A percentile compares a stretch with the other conserved stretches of the same genome.
These are phyloP conservation scores for Lepisosteus oculatus DNA, from an alignment of 2,113 vertebrate genomes.

Conservation along the genomic window DNA sequence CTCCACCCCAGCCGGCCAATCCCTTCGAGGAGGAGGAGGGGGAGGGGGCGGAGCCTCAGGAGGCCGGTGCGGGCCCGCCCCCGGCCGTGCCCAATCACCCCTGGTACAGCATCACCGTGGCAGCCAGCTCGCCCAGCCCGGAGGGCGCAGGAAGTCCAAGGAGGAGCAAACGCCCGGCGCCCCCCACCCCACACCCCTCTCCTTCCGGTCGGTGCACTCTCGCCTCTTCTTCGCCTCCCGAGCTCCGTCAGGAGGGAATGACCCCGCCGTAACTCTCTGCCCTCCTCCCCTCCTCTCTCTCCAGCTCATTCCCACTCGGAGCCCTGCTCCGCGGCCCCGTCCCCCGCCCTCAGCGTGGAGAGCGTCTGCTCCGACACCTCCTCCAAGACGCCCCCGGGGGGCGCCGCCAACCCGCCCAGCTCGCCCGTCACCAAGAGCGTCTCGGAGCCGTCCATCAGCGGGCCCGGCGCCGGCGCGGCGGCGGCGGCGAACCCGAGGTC, in stretches of 20 bases:
- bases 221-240: conserved; percentile 8
- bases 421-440: conserved; percentile 66
- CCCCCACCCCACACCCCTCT: conserved; percentile 63
- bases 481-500: conserved; percentile 41
- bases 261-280: background rate
- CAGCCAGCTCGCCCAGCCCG: conserved; percentile 50
- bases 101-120: conserved; percentile 85
- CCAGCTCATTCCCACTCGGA: conserved; percentile 69
- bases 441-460: conserved; percentile 82
- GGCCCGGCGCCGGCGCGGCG: conserved; percentile 39
- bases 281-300: conserved; percentile 16
- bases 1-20: conserved; percentile 70
- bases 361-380: conserved; percentile 78
- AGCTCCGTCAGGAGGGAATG: background rate
- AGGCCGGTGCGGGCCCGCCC: conserved; percentile 38
- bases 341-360: conserved; percentile 87
- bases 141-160: conserved; percentile 70
- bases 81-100: conserved; percentile 69
- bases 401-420: conserved; percentile 31
- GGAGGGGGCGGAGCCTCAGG: conserved; percentile 39
- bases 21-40: conserved; percentile 83
- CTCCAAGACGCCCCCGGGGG: conserved; percentile 46
- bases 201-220: conserved; percentile 45
- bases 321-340: conserved; percentile 83
- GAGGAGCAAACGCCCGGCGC: conserved; percentile 82